A percentile compares a stretch with the other conserved stretches of the same genome.
Conservation (phyloP, 2,113 vertebrate genomes). For the Paracanthobrama guichenoti region DNA sequence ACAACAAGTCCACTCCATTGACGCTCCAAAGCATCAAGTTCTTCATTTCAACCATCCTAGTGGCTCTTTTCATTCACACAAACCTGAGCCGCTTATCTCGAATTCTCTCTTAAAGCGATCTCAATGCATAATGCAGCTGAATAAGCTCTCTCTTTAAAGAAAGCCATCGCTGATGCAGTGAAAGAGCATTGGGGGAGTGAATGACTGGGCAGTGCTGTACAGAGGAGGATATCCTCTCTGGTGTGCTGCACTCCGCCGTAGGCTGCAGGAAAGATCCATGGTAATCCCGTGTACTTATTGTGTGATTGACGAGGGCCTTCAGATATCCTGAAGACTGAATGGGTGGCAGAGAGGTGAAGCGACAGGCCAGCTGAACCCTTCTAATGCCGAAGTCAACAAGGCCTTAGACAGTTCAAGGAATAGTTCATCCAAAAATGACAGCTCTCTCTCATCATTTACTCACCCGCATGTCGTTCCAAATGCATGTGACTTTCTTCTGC, state of each 20-base stretch:
- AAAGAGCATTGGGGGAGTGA: not conserved
- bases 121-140: slow-evolving; percentile 23
- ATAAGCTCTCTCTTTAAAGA: slow-evolving; percentile 24
- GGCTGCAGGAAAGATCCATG: slow-evolving; percentile 2
- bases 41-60: slow-evolving; percentile 19
- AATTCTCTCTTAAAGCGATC: slow-evolving; percentile 31
- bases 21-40: slow-evolving; percentile 19
- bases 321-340: slow-evolving; percentile 36
- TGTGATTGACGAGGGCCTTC: slow-evolving; percentile 36
- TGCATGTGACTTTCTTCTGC: not conserved
- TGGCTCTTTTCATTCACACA: slow-evolving; percentile 29
- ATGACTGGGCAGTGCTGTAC: slow-evolving; percentile 37
- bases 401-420: slow-evolving; percentile 13
- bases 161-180: slow-evolving; percentile 31
- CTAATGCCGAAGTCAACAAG: slow-evolving; percentile 44
- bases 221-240: slow-evolving; percentile 25
- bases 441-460: not conserved
- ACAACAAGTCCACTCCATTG: not conserved
- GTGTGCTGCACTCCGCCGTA: not conserved
- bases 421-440: not conserved
- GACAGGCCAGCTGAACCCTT: slow-evolving; percentile 36
- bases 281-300: slow-evolving; percentile 45
- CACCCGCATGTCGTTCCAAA: not conserved
- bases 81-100: slow-evolving; percentile 42
- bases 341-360: slow-evolving; percentile 8